Conservation (phyloP, 2,888 invertebrate genomes). For the Macaria liturata region DNA sequence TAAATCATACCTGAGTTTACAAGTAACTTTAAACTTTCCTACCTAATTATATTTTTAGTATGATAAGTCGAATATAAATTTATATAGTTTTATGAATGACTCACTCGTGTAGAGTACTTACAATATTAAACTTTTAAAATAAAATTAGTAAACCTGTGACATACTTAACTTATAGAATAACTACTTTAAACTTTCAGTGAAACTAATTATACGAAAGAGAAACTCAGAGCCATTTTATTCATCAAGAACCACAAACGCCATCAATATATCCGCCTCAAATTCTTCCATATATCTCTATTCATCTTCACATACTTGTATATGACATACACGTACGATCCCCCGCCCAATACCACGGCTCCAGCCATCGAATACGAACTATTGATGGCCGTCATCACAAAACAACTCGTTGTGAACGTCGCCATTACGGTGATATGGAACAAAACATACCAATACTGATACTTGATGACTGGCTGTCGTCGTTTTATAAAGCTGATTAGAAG, state of each 20-base stretch:
- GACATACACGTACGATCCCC: slow-evolving; percentile 48
- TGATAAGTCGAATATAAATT: too few relatives aligned
- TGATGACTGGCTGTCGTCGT: slow-evolving; percentile 46
- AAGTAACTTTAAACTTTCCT: too few relatives aligned
- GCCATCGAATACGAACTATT: slow-evolving; percentile 45
- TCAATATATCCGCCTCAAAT: slow-evolving; percentile 47
- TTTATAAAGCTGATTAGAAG: slow-evolving; percentile 53
- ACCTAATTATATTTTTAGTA: too few relatives aligned
- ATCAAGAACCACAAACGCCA: slow-evolving; percentile 3
- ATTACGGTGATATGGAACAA: slow-evolving; percentile 53
- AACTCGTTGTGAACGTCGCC: slow-evolving; percentile 46
- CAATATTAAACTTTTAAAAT: too few relatives aligned
- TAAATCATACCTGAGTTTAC: too few relatives aligned
- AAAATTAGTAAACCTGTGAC: too few relatives aligned
- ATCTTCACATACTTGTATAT: slow-evolving; percentile 45
- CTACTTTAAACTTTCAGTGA: too few relatives aligned
- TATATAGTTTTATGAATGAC: too few relatives aligned
- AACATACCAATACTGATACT: slow-evolving; percentile 59
- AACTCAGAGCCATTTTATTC: slow-evolving; percentile 5
- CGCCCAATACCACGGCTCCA: slow-evolving; percentile 37
- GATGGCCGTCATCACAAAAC: slow-evolving; percentile 47
- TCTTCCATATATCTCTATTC: slow-evolving; percentile 42
- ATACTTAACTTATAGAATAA: too few relatives aligned
- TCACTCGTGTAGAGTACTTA: too few relatives aligned
- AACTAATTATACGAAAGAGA: too few relatives aligned